Evolutionary conservation across 2,797 vertebrate genomes (phyloP), one percentile per base, ranked within the genome.

Genomic region (Catostomus latipinnis): DNA sequence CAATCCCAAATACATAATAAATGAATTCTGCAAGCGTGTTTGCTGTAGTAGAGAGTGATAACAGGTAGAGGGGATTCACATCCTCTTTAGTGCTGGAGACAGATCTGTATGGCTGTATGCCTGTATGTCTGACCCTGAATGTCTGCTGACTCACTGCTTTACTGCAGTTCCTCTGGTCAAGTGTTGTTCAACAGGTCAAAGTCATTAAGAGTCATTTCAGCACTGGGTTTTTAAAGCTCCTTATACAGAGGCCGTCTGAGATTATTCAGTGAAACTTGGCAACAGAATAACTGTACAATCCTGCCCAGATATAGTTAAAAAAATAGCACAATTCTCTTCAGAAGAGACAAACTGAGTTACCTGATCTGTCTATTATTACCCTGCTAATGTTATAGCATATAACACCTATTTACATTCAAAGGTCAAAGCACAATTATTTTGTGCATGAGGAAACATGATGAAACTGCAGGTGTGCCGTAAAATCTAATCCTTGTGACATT

Each of bases 401-500:
- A 65, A 46, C 45, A 66, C 57, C 53, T 8, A 66, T 79, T 58
- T 57, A 49, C 57, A 57, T 22, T 50, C 9, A 72, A 72, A 54
- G 49, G 68, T 71, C 52, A 58, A 57, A 49, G 9, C 18, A 45
- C 3, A 56, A n/a, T 14, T 1, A 71, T 46, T 34, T 70, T 65
- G 11, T 48, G 49, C 57, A 62, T 70, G 48, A 53, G 50, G 6
- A 69, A 34, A 34, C 3, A 34, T 34, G 34, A 34, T 34, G 46
- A 68, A 48, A 16, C 66, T 34, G 54, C 76, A 65, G 77, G 2
- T 50, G 14, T 9, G 6, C 60, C 22, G 60, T 49, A 8, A 11
- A 14, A 79, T 48, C 69, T 71, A 66, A 71, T 72, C 49, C 54
- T 62, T 63, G 43, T 66, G 69, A 73, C 77, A 79, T 79, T 73